Evolutionary conservation across 1,140 invertebrate genomes (phyloP).

Genomic region (Cryptotermes secundus): DNA sequence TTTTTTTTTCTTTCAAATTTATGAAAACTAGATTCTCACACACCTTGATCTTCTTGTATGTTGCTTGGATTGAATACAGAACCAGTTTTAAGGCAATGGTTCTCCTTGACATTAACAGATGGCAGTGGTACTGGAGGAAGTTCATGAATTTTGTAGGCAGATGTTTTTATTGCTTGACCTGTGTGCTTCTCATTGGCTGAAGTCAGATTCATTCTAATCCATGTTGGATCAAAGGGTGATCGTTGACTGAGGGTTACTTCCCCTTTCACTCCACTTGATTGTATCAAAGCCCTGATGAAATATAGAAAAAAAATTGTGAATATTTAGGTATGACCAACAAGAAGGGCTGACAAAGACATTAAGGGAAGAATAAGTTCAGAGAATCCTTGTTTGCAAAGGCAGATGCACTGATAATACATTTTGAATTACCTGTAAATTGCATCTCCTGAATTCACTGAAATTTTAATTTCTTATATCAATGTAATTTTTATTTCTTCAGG

Average conservation of each 20-base stretch:
- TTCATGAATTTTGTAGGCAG: constrained; percentile 67
- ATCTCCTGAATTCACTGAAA: no score
- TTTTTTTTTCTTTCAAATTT: no score
- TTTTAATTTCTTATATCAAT: no score
- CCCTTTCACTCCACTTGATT: constrained; percentile 78
- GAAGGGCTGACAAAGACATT: neutral
- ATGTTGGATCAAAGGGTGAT: constrained; percentile 82
- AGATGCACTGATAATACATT: neutral
- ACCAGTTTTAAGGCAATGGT: constrained; percentile 65
- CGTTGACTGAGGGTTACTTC: constrained; percentile 77
- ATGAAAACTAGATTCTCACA: neutral
- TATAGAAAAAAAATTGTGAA: neutral
- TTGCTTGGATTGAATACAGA: constrained; percentile 68
- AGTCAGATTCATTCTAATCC: constrained; percentile 71
- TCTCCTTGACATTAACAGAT: constrained; percentile 48
- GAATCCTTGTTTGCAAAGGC: neutral
- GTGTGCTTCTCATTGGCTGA: constrained; percentile 61
- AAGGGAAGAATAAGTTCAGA: neutral
- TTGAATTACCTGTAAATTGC: no score
- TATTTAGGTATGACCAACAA: neutral
- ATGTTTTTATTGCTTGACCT: constrained; percentile 56
- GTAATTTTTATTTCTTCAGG: no score
- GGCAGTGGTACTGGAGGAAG: constrained; percentile 62
- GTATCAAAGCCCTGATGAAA: constrained; percentile 66
- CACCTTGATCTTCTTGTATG: constrained; percentile 38